A percentile compares a stretch with the other conserved stretches of the same genome.
phyloP scores from a whole-genome alignment of 2,888 invertebrate genomes.

The Ceraclea dissimilis region DNA sequence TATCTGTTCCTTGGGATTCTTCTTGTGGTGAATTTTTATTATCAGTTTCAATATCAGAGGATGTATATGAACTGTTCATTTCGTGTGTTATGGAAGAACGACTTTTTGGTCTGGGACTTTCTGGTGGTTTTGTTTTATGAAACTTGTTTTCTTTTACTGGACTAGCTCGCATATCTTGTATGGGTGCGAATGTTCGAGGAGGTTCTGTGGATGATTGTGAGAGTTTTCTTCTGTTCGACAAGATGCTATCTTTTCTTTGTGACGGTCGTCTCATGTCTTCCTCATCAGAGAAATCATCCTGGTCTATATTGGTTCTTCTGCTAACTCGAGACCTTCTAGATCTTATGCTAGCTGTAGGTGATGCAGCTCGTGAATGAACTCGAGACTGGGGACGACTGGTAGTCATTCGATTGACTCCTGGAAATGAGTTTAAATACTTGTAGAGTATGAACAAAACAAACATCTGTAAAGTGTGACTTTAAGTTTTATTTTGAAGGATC shows the following conservation, averaged over 20 bases:
- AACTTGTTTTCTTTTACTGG: slow-evolving; percentile 30
- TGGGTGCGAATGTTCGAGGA: neutral
- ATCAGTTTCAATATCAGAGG: slow-evolving; percentile 25
- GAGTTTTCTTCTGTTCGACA: slow-evolving; percentile 20
- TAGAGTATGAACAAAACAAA: neutral
- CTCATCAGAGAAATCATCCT: slow-evolving; percentile 40
- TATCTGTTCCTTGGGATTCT: slow-evolving; percentile 25
- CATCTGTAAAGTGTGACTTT: neutral
- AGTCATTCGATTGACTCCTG: slow-evolving; percentile 40
- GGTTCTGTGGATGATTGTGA: slow-evolving; percentile 28
- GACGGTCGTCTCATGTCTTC: slow-evolving; percentile 32
- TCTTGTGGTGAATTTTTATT: slow-evolving; percentile 24
- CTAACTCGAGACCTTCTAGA: slow-evolving; percentile 61
- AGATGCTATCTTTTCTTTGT: slow-evolving; percentile 16
- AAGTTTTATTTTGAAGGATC: neutral
- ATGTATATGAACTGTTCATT: slow-evolving; percentile 12
- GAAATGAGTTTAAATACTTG: slow-evolving; percentile 3
- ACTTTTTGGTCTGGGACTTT: slow-evolving; percentile 16
- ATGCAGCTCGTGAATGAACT: slow-evolving; percentile 56
- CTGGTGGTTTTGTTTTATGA: slow-evolving; percentile 22
- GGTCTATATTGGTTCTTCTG: slow-evolving; percentile 42
- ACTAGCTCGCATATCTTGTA: slow-evolving; percentile 32
- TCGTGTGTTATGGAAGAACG: slow-evolving; percentile 16
- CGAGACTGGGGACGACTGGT: slow-evolving; percentile 50
- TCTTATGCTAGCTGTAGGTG: slow-evolving; percentile 61